Conservation (phyloP, 2,888 invertebrate genomes). For the Drosophila histrio region DNA sequence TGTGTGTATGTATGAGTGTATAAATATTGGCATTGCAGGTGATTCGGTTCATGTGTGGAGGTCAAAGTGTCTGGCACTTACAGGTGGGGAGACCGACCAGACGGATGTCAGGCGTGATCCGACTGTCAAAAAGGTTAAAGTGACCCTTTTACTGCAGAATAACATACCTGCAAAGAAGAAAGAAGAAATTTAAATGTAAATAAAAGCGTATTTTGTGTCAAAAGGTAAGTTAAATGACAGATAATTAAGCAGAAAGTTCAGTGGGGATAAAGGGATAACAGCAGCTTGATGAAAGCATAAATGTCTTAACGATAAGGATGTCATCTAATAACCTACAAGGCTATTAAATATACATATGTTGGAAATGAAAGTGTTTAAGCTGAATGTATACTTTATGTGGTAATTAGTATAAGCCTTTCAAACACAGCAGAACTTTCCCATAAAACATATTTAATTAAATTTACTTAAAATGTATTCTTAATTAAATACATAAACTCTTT, state of each 20-base stretch:
- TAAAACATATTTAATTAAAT: no score
- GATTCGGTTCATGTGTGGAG: conserved; percentile 43
- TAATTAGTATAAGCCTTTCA: no score
- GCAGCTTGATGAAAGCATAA: neutral
- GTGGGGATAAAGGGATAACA: neutral
- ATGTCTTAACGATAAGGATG: neutral
- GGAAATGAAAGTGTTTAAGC: no score
- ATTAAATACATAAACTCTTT: no score
- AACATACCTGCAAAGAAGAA: conserved; percentile 46
- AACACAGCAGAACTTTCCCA: no score
- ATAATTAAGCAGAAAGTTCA: conserved; percentile 19
- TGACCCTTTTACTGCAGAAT: conserved; percentile 25
- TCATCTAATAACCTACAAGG: neutral
- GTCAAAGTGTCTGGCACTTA: conserved; percentile 52
- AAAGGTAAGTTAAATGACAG: conserved; percentile 8
- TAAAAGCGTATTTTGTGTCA: conserved; percentile 19
- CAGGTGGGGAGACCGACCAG: conserved; percentile 12
- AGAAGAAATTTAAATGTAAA: conserved; percentile 15
- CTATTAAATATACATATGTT: neutral
- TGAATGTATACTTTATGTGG: no score
- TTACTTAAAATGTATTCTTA: no score
- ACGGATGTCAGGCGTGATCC: conserved; percentile 21
- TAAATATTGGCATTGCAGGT: conserved; percentile 73
- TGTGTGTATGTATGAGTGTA: conserved; percentile 32
- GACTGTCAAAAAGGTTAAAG: conserved; percentile 28